Evolutionary conservation across 2,888 invertebrate genomes (phyloP).

Genomic region (Sesamia inferens): DNA sequence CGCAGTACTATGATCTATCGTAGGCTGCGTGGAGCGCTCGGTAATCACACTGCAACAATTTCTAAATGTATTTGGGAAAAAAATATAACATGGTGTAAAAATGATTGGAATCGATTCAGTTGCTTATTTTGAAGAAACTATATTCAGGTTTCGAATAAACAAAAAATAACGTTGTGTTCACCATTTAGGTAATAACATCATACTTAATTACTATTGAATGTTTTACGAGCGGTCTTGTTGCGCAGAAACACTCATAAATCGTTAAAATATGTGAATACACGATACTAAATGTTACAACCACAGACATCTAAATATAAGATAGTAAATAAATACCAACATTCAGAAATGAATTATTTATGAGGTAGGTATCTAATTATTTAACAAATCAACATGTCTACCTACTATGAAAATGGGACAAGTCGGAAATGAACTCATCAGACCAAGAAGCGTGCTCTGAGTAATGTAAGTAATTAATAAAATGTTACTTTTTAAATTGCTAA

Average conservation of each 20-base stretch:
- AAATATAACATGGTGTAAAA: too few species aligned
- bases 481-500: background rate
- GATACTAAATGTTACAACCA: too few species aligned
- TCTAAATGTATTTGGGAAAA: too few species aligned
- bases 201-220: background rate
- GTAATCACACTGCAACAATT: too few species aligned
- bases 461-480: slow-evolving; percentile 5
- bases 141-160: too few species aligned
- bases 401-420: slow-evolving; percentile 28
- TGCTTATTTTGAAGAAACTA: too few species aligned
- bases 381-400: background rate
- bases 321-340: background rate
- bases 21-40: too few species aligned
- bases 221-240: slow-evolving; percentile 1
- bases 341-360: slow-evolving; percentile 9
- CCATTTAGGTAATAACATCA: too few species aligned
- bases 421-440: slow-evolving; percentile 33
- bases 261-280: background rate
- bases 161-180: too few species aligned
- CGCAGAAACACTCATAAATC: background rate
- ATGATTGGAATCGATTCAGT: too few species aligned
- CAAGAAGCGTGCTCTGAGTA: slow-evolving; percentile 12
- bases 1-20: too few species aligned
- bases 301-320: too few species aligned
- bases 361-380: slow-evolving; percentile 11